Percentiles rank a stretch among this genome's conserved stretches.
Evolutionary conservation across 2,797 vertebrate species (phyloP).

Genomic region (Arrhamphus sclerolepis): DNA sequence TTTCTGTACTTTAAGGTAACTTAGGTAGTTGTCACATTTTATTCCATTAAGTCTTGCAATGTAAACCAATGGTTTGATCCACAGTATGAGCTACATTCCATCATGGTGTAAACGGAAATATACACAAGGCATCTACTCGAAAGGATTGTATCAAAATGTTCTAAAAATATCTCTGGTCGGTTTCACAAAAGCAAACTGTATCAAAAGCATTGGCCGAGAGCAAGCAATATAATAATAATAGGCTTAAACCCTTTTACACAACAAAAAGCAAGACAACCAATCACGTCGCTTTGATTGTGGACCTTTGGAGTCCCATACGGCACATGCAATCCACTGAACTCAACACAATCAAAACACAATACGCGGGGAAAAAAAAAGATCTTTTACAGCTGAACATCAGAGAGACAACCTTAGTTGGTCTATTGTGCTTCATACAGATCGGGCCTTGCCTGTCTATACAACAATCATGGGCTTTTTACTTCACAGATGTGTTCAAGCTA

Average conservation of each 20-base stretch:
- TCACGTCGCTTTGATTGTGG: conserved; percentile 81
- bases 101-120: conserved; percentile 80
- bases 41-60: conserved; percentile 76
- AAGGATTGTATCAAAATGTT: conserved; percentile 84
- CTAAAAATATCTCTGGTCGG: conserved; percentile 84
- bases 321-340: conserved; percentile 83
- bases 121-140: conserved; percentile 83
- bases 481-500: conserved; percentile 73
- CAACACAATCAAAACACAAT: conserved; percentile 80
- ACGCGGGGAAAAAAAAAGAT: conserved; percentile 68
- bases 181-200: conserved; percentile 85
- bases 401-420: conserved; percentile 77
- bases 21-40: conserved; percentile 79
- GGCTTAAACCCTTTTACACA: conserved; percentile 73
- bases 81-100: conserved; percentile 83
- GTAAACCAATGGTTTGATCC: conserved; percentile 77
- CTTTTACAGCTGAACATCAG: conserved; percentile 77
- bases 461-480: conserved; percentile 73
- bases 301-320: conserved; percentile 78
- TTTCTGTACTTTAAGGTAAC: conserved; percentile 73
- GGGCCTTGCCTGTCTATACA: conserved; percentile 76
- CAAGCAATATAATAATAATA: conserved; percentile 80
- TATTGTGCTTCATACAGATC: conserved; percentile 82
- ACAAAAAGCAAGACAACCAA: conserved; percentile 80
- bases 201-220: conserved; percentile 82